These are phyloP conservation scores for Tetragonisca angustula DNA, from an alignment of 2,888 invertebrate species.

Conservation along the genomic window DNA sequence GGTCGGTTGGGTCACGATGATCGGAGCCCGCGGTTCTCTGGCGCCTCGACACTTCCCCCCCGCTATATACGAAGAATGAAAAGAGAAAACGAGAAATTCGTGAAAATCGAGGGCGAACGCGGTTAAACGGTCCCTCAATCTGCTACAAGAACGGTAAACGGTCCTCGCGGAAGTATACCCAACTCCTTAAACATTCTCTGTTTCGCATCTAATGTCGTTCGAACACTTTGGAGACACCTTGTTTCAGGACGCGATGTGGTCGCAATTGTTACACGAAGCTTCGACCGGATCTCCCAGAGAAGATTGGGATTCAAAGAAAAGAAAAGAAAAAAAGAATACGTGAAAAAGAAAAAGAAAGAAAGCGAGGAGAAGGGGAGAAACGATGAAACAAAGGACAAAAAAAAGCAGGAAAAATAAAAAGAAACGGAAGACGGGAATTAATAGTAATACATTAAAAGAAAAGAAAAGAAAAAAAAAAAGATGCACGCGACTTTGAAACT, in stretches of 20 bases:
- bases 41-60: slow-evolving; percentile 33
- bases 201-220: slow-evolving; percentile 29
- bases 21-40: slow-evolving; percentile 19
- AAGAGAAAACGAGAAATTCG: not conserved
- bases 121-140: slow-evolving; percentile 43
- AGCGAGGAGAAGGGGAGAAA: not conserved
- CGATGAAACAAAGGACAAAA: not conserved
- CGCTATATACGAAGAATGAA: not conserved
- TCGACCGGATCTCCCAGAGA: slow-evolving; percentile 67
- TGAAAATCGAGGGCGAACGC: slow-evolving; percentile 29
- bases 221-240: slow-evolving; percentile 2
- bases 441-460: slow-evolving; percentile 35
- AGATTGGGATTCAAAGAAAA: not conserved
- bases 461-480: slow-evolving; percentile 37
- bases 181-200: slow-evolving; percentile 6
- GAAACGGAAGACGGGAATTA: slow-evolving; percentile 16
- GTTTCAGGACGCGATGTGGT: not conserved
- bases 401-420: not conserved
- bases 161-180: slow-evolving; percentile 1
- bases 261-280: slow-evolving; percentile 55
- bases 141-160: slow-evolving; percentile 25
- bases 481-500: slow-evolving; percentile 72
- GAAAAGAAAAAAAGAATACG: not conserved
- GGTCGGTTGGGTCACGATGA: not conserved
- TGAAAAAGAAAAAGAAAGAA: not conserved